A percentile compares a stretch with the other conserved stretches of the same genome.
Conservation (phyloP, 2,113 vertebrate genomes). For the Ammodytes marinus region DNA sequence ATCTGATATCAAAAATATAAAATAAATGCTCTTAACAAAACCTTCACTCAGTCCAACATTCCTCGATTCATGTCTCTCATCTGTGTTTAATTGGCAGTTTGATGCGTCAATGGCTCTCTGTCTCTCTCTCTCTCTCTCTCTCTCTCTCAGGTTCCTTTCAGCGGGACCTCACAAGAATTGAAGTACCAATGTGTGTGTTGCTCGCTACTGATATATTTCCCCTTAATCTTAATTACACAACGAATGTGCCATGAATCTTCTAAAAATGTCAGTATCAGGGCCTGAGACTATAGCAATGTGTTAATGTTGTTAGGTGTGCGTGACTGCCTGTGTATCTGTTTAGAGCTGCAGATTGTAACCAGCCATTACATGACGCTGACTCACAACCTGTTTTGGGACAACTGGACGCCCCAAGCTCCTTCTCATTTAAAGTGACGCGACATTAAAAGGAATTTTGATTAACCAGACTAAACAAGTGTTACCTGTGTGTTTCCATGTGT, state of each 20-base stretch:
- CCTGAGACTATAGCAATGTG: not conserved
- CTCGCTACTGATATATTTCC: not conserved
- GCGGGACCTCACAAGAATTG: not conserved
- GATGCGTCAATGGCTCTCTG: slow-evolving; percentile 16
- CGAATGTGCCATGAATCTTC: not conserved
- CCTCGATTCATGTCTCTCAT: slow-evolving; percentile 53
- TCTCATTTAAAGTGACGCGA: slow-evolving; percentile 6
- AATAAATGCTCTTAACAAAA: slow-evolving; percentile 7
- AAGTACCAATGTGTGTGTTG: slow-evolving; percentile 10
- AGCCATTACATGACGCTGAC: slow-evolving; percentile 35
- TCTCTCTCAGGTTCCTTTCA: not conserved
- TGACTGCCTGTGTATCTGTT: slow-evolving; percentile 13
- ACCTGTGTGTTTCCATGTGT: slow-evolving; percentile 35
- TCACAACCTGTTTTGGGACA: slow-evolving; percentile 31
- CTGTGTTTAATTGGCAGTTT: slow-evolving; percentile 56
- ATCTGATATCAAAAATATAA: too few species aligned
- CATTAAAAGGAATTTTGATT: slow-evolving; percentile 49
- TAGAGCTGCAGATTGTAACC: slow-evolving; percentile 38
- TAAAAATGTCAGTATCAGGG: not conserved
- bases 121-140: not conserved
- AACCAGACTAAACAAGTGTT: slow-evolving; percentile 61
- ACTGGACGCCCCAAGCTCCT: slow-evolving; percentile 3
- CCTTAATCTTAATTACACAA: not conserved
- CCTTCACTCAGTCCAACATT: slow-evolving; percentile 43
- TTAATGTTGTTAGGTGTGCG: not conserved